These are phyloP conservation scores for Drosophila eohydei DNA, from an alignment of 2,888 invertebrate genomes.

Conservation along the genomic window DNA sequence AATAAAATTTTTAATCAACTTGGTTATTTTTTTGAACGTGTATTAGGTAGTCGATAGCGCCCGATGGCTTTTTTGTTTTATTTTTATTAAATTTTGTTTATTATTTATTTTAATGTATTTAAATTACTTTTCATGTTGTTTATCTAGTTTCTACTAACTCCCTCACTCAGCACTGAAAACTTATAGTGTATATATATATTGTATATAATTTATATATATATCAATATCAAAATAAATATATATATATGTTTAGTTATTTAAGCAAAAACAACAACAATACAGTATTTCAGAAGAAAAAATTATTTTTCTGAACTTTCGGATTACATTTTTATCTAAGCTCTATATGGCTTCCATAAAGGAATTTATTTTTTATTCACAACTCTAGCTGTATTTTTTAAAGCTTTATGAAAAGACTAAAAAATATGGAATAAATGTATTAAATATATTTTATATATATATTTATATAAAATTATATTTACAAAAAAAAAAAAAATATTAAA, in stretches of 20 bases:
- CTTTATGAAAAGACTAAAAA: background rate
- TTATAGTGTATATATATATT: background rate
- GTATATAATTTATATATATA: background rate
- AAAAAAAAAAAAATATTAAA: background rate
- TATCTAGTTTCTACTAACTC: background rate
- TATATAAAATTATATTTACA: background rate
- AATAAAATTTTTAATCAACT: too few species aligned
- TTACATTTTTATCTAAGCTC: background rate
- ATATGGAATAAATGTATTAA: background rate
- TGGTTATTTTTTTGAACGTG: too few species aligned
- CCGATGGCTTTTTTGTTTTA: background rate
- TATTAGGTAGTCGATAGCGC: background rate
- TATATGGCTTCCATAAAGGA: background rate
- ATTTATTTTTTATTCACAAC: background rate
- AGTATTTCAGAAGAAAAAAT: background rate
- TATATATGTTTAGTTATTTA: background rate
- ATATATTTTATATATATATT: background rate
- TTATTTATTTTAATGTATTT: background rate
- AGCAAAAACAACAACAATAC: conserved; percentile 30
- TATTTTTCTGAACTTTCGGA: background rate
- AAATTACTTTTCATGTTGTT: background rate
- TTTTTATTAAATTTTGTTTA: background rate
- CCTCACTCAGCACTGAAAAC: background rate
- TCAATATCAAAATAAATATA: background rate
- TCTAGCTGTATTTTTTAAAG: conserved; percentile 1